Evolutionary conservation across 2,888 invertebrate species (phyloP).

Genomic region (Platycheirus albimanus): DNA sequence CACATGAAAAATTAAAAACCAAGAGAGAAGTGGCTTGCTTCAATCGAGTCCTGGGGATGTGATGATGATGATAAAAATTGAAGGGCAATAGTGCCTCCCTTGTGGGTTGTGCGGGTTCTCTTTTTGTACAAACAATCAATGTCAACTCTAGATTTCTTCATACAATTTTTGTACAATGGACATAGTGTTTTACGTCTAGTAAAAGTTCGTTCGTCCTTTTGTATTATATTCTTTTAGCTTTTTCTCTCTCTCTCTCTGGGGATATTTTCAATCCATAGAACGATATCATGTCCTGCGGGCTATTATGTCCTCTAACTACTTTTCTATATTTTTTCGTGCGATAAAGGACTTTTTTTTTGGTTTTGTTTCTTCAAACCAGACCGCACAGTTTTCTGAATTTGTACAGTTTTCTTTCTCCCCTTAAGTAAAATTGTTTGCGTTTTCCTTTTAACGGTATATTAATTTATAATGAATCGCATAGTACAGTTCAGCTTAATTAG

Average conservation of each 20-base stretch:
- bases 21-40: slow-evolving; percentile 12
- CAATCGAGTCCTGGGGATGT: background rate
- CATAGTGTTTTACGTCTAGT: slow-evolving; percentile 3
- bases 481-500: slow-evolving; percentile 64
- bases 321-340: slow-evolving; percentile 35
- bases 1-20: slow-evolving; percentile 43
- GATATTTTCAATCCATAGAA: slow-evolving; percentile 49
- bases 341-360: slow-evolving; percentile 21
- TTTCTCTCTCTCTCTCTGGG: slow-evolving; percentile 14
- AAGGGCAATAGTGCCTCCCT: background rate
- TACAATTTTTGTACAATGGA: background rate
- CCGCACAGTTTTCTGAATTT: background rate
- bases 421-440: slow-evolving; percentile 49
- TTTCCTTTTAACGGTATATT: slow-evolving; percentile 57
- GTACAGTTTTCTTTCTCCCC: background rate
- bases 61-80: slow-evolving; percentile 4
- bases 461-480: slow-evolving; percentile 67
- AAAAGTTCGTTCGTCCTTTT: slow-evolving; percentile 13
- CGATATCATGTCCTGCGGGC: slow-evolving; percentile 53
- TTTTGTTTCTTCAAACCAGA: background rate
- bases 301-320: slow-evolving; percentile 49
- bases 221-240: background rate
- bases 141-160: background rate
- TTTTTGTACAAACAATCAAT: background rate
- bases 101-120: background rate